phyloP scores from a whole-genome alignment of 2,888 invertebrate genomes.

The Philopedon plagiatum region DNA sequence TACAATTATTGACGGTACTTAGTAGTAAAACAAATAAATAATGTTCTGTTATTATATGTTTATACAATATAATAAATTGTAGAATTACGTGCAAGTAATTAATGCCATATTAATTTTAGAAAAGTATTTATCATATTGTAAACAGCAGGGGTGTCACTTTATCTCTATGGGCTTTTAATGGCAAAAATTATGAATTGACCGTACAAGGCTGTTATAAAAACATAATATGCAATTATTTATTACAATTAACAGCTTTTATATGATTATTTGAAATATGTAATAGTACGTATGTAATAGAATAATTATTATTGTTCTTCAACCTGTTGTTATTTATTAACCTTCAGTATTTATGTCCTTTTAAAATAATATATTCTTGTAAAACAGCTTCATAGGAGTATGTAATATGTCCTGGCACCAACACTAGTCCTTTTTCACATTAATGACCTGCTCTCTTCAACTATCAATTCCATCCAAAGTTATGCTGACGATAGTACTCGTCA shows the following conservation, averaged over 20 bases:
- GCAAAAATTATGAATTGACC: conserved; percentile 14
- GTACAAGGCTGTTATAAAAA: background rate
- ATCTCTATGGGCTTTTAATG: background rate
- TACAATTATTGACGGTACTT: conserved; percentile 20
- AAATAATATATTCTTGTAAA: background rate
- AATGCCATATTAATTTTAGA: conserved; percentile 19
- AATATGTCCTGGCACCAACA: no score
- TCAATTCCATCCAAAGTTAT: no score
- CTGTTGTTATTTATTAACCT: background rate
- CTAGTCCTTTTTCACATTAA: no score
- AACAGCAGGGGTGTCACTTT: conserved; percentile 15
- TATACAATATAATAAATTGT: conserved; percentile 11
- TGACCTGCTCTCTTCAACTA: no score
- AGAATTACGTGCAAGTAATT: conserved; percentile 11
- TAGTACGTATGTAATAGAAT: background rate
- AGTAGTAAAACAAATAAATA: conserved; percentile 14
- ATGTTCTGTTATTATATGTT: conserved; percentile 21
- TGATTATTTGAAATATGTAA: background rate
- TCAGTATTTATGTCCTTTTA: background rate
- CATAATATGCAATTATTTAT: conserved; percentile 13
- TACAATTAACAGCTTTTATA: background rate
- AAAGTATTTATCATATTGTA: conserved; percentile 20
- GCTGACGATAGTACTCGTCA: no score
- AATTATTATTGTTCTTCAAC: background rate
- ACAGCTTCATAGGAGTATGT: background rate